A percentile compares a stretch with the other conserved stretches of the same genome.
Evolutionary conservation across 2,797 vertebrate species (phyloP).

Genomic region (Micropoecilia bifurca): DNA sequence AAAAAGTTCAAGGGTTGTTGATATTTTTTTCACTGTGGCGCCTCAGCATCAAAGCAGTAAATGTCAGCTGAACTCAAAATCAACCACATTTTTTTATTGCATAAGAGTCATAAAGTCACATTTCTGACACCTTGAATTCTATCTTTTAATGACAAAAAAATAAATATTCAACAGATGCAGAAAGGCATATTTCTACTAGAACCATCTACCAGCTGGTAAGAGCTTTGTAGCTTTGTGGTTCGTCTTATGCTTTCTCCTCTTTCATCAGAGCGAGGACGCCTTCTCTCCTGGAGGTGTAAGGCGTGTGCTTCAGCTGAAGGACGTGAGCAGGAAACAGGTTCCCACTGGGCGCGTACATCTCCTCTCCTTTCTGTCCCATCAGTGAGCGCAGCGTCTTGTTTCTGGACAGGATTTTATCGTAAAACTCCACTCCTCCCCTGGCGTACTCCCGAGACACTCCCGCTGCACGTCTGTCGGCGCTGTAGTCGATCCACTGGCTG

Average conservation of each 20-base stretch:
- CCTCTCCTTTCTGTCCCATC: slow-evolving; percentile 85
- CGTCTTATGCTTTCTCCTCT: slow-evolving; percentile 62
- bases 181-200: neutral
- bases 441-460: slow-evolving; percentile 84
- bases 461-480: slow-evolving; percentile 83
- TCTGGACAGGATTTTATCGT: slow-evolving; percentile 88
- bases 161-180: neutral
- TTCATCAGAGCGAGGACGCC: slow-evolving; percentile 83
- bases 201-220: neutral
- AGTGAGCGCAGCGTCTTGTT: slow-evolving; percentile 87
- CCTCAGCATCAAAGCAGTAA: neutral
- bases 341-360: slow-evolving; percentile 88
- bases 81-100: neutral
- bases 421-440: slow-evolving; percentile 92
- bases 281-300: slow-evolving; percentile 89
- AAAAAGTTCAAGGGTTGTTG: neutral
- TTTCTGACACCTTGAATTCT: neutral
- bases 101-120: neutral
- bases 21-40: neutral
- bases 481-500: slow-evolving; percentile 85
- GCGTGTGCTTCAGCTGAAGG: slow-evolving; percentile 87
- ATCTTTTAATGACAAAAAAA: neutral
- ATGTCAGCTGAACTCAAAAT: neutral
- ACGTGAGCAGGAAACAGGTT: slow-evolving; percentile 88
- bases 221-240: neutral